Conservation (phyloP, 2,888 invertebrate genomes). For the Aromia moschata region DNA sequence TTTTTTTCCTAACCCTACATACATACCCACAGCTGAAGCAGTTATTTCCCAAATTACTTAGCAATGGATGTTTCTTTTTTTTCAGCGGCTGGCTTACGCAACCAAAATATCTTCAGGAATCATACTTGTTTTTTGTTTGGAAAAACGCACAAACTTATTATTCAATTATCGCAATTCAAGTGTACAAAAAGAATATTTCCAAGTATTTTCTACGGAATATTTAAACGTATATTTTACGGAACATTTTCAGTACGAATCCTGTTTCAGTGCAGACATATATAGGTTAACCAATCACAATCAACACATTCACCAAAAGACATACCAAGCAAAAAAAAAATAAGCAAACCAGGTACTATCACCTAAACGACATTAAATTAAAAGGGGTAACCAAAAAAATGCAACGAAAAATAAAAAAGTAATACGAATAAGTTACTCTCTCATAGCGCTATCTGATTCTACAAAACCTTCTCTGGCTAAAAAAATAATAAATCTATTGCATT, state of each 20-base stretch:
- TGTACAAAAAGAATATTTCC: background rate
- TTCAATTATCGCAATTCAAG: background rate
- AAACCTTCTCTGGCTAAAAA: too few species aligned
- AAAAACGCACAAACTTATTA: too few species aligned
- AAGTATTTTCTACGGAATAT: background rate
- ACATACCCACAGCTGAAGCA: conserved; percentile 41
- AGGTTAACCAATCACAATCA: conserved; percentile 63
- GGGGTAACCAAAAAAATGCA: too few species aligned
- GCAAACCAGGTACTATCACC: conserved; percentile 22
- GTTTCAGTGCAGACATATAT: conserved; percentile 45
- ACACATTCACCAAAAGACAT: conserved; percentile 47
- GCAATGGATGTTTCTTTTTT: too few species aligned
- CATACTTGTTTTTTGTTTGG: too few species aligned
- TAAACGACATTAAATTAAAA: background rate
- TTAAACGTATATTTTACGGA: background rate
- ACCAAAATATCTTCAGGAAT: background rate
- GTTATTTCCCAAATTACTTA: background rate
- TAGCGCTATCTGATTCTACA: too few species aligned
- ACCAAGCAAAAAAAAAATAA: conserved; percentile 29
- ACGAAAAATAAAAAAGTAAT: too few species aligned
- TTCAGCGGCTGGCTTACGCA: background rate
- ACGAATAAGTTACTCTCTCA: too few species aligned
- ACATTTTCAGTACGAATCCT: background rate
- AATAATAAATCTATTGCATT: too few species aligned
- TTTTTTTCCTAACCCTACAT: conserved; percentile 42